A percentile compares a stretch with the other conserved stretches of the same genome.
These are phyloP conservation scores for Eristalinus sepulchralis DNA, from an alignment of 2,888 invertebrate genomes.

Conservation along the genomic window DNA sequence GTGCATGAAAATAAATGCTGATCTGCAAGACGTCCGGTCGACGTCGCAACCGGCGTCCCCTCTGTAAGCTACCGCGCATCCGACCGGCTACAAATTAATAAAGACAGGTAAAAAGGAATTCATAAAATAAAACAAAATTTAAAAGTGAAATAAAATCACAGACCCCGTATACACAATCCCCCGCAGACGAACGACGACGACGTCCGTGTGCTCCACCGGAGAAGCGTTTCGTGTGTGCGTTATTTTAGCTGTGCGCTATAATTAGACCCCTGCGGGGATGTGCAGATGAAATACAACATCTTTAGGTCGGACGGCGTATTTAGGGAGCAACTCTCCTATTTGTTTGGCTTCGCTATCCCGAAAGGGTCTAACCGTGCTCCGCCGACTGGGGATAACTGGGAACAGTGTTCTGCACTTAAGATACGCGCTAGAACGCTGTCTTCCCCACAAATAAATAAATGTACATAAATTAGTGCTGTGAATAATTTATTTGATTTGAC, in stretches of 20 bases:
- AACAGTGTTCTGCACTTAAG: constrained; percentile 24
- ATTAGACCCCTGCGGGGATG: constrained; percentile 47
- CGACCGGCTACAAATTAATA: constrained; percentile 40
- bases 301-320: constrained; percentile 46
- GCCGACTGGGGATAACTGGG: neutral
- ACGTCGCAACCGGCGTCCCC: neutral
- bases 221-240: constrained; percentile 23
- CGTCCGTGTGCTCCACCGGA: neutral
- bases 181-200: neutral
- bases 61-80: neutral
- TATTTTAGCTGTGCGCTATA: constrained; percentile 59
- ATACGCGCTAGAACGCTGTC: constrained; percentile 18
- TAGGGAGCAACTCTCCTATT: constrained; percentile 35
- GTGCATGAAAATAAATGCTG: constrained; percentile 60
- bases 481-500: constrained; percentile 59
- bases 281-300: constrained; percentile 47
- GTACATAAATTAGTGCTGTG: constrained; percentile 35
- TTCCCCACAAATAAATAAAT: neutral
- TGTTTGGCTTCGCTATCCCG: constrained; percentile 45
- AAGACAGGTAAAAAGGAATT: constrained; percentile 46
- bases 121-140: constrained; percentile 44
- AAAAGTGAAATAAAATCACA: constrained; percentile 34
- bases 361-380: constrained; percentile 37
- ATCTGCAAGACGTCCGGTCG: constrained; percentile 36
- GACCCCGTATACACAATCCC: constrained; percentile 39